Evolutionary conservation across 2,888 invertebrate genomes (phyloP), one percentile per base, ranked within the genome.

Genomic region (Hoplodrina blanda): DNA sequence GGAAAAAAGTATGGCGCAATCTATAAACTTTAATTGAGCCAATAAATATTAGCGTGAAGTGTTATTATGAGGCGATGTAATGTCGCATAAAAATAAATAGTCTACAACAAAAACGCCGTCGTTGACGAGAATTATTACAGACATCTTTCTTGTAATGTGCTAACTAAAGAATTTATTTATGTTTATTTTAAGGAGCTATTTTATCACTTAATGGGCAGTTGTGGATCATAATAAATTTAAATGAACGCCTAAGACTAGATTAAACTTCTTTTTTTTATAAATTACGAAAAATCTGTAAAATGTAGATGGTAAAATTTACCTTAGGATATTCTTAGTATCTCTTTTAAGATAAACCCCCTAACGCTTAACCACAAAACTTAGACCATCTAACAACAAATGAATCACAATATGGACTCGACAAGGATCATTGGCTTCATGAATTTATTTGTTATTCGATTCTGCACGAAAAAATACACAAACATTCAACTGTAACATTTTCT

Each of bases 351-450:
- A 41, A 30, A n/a, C 0, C 37, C 10, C 8, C 11, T 1, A 49
- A 33, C 55, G 55, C 60, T 44, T n/a, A 4, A 44, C 5, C 49
- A 41, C 2, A 11, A 56, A 17, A 46, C 61, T 64, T 73, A 53
- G 11, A 57, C 61, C 57, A 33, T 10, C 0, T 19, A 46, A n/a
- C 33, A 62, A 70, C 67, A 80, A 87, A 89, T 88, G 87, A 90
- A 91, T 91, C 87, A 88, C 86, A 85, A 85, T 85, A 87, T 86
- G 86, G 85, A 85, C 83, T 84, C 77, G 81, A 78, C 85, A 83
- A 84, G 88, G 85, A 86, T 89, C 90, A 92, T 91, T 91, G 89
- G 83, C 67, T 85, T 86, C 89, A 90, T 91, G 89, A 91, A 91
- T 92, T 88, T 89, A 91, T 92, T 91, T 90, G 86, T 85, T 82